Conservation (phyloP, 2,113 vertebrate genomes). For the Hippocampus zosterae region DNA sequence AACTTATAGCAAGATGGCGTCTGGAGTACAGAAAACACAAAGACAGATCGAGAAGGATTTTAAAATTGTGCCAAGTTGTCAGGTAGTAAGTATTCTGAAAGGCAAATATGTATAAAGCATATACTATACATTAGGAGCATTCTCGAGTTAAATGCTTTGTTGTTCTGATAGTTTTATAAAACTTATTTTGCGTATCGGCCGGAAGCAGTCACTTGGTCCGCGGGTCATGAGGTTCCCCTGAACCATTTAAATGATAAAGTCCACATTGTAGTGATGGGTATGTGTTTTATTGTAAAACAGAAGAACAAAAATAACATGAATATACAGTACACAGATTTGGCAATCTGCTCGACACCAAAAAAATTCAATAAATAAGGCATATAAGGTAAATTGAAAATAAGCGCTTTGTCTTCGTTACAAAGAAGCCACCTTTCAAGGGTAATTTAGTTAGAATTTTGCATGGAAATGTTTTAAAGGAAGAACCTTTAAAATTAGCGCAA, state of each 20-base stretch:
- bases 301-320: slow-evolving; percentile 27
- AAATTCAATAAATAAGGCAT: slow-evolving; percentile 67
- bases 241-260: slow-evolving; percentile 7
- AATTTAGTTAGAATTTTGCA: background rate
- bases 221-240: too few species aligned
- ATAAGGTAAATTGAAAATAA: slow-evolving; percentile 47
- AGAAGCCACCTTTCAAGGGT: background rate
- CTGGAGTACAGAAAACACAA: too few species aligned
- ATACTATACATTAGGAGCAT: too few species aligned
- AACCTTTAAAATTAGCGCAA: background rate
- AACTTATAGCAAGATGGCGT: too few species aligned
- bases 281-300: slow-evolving; percentile 48
- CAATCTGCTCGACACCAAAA: slow-evolving; percentile 27
- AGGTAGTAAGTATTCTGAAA: too few species aligned
- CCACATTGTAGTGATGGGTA: slow-evolving; percentile 23
- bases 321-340: slow-evolving; percentile 26
- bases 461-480: background rate
- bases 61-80: too few species aligned
- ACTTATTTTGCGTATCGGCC: too few species aligned
- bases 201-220: too few species aligned
- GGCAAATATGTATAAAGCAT: too few species aligned
- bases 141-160: too few species aligned
- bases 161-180: too few species aligned
- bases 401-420: slow-evolving; percentile 6
- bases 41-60: too few species aligned